Evolutionary conservation across 2,888 invertebrate species (phyloP).

Genomic region (Acleris holmiana): DNA sequence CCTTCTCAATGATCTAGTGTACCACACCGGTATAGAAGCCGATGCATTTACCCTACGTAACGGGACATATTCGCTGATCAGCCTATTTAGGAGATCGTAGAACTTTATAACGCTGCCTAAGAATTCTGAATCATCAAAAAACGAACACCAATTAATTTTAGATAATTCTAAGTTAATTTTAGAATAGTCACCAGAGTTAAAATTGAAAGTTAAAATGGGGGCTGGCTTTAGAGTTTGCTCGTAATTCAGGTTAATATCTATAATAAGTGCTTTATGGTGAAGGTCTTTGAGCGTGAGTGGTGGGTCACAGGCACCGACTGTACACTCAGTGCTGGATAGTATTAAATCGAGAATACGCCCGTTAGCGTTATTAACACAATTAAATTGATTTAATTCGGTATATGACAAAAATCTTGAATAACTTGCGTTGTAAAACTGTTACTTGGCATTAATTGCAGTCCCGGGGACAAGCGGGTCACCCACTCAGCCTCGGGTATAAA

Average conservation of each 20-base stretch:
- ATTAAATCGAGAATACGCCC: constrained; percentile 14
- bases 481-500: constrained; percentile 11
- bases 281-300: constrained; percentile 10
- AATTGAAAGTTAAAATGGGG: not conserved
- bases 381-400: constrained; percentile 13
- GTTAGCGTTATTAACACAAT: constrained; percentile 9
- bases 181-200: not conserved
- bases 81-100: constrained; percentile 10
- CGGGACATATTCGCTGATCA: constrained; percentile 25
- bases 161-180: constrained; percentile 1
- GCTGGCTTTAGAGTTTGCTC: not conserved
- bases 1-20: constrained; percentile 20
- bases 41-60: constrained; percentile 9
- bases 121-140: not conserved
- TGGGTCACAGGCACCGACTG: not conserved
- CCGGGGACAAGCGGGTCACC: not conserved
- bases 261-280: constrained; percentile 3
- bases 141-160: not conserved
- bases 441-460: not conserved
- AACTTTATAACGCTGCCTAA: not conserved
- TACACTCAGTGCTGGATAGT: not conserved
- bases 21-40: constrained; percentile 22
- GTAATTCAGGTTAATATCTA: not conserved
- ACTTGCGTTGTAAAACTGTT: not conserved
- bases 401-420: constrained; percentile 14